These are phyloP conservation scores for Aproaerema taeniolella DNA, from an alignment of 2,888 invertebrate genomes.

Conservation along the genomic window DNA sequence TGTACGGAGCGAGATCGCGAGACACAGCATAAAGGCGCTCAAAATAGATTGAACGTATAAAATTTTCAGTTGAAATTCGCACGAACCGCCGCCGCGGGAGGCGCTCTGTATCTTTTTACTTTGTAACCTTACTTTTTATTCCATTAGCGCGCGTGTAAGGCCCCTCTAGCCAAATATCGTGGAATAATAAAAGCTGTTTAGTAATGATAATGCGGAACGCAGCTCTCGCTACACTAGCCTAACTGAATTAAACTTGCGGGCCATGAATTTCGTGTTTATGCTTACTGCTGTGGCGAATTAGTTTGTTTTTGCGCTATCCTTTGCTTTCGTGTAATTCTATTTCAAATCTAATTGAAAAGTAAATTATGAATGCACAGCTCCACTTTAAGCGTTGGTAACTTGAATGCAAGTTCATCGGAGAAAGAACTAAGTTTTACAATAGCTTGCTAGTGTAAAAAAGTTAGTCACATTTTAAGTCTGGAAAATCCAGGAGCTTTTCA, in stretches of 20 bases:
- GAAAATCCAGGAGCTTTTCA: conserved; percentile 49
- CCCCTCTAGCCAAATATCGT: conserved; percentile 74
- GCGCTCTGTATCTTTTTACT: conserved; percentile 74
- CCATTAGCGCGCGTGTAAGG: conserved; percentile 73
- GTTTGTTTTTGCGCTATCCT: conserved; percentile 38
- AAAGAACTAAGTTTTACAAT: conserved; percentile 41
- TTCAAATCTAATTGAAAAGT: conserved; percentile 17
- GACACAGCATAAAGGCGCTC: conserved; percentile 73
- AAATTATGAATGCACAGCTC: conserved; percentile 31
- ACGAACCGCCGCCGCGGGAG: conserved; percentile 70
- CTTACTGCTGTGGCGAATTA: conserved; percentile 47
- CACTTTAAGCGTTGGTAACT: conserved; percentile 28
- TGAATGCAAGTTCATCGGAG: conserved; percentile 29
- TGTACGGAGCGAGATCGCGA: conserved; percentile 65
- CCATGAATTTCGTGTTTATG: conserved; percentile 53
- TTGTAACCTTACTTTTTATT: conserved; percentile 78
- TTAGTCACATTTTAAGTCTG: conserved; percentile 52
- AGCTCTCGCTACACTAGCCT: conserved; percentile 51
- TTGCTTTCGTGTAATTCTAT: conserved; percentile 26
- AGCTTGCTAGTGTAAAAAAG: conserved; percentile 44
- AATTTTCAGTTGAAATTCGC: conserved; percentile 76
- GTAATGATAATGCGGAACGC: conserved; percentile 71
- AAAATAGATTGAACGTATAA: conserved; percentile 77
- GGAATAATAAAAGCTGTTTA: conserved; percentile 76
- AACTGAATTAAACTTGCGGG: conserved; percentile 64